Evolutionary conservation across 2,113 vertebrate species (phyloP), one percentile per base, ranked within the genome.

Genomic region (Equus przewalskii): DNA sequence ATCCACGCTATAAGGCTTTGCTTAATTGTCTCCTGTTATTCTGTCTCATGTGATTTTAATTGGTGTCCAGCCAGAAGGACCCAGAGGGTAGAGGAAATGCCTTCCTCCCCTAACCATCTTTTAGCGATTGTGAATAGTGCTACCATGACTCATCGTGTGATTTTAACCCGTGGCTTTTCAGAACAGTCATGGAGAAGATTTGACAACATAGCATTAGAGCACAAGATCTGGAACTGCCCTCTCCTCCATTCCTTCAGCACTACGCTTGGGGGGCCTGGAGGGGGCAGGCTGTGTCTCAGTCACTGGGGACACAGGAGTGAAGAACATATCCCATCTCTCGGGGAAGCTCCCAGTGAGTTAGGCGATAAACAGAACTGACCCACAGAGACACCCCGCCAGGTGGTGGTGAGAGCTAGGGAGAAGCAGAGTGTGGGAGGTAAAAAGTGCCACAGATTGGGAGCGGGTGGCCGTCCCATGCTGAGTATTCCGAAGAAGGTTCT

Each of bases 401-500:
- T 0, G 44, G 65, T 0, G 28, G 54, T 44, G 72, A 14, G 19
- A 16, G 30, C 21, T 41, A 22, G 1, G 7, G 49, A 10, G 60
- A 4, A 78, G 56, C 44, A 14, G 0, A 11, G 75, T 3, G 18
- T 21, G 0, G 15, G 73, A 56, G 16, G 7, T 3, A 62, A 30
- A 15, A 5, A 22, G 14, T 1, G 3, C 26, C 6, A 0, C 11
- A 15, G 12, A 10, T 36, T 1, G 1, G 21, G n/a, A n/a, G 9
- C 5, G 1, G 13, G 2, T 11, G 69, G 18, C 22, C 41, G 3
- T 1, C 4, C 11, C 21, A 24, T 7, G 3, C 8, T 30, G 30
- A 46, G 6, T 10, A 3, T 11, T 33, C 21, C 10, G 22, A 18
- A 62, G 80, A 36, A 30, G 4, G 2, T 28, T 54, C 11, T 70